A percentile compares a stretch with the other conserved stretches of the same genome.
phyloP scores from a whole-genome alignment of 1,140 invertebrate genomes.

The Drosophila obscura region DNA sequence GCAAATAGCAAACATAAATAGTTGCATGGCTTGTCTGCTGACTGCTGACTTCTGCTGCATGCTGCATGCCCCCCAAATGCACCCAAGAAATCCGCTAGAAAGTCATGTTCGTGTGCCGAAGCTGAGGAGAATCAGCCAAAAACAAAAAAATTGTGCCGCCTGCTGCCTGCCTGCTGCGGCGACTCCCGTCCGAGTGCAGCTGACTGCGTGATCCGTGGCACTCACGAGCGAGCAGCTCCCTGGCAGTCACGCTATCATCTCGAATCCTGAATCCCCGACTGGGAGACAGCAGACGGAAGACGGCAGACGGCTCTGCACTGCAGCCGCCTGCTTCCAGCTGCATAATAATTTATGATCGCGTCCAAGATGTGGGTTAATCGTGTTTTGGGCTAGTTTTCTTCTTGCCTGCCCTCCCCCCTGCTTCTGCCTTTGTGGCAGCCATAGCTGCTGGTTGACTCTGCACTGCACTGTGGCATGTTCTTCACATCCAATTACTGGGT shows the following conservation, averaged over 20 bases:
- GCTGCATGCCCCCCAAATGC: constrained; percentile 23
- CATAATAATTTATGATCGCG: constrained; percentile 84
- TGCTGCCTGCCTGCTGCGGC: constrained; percentile 13
- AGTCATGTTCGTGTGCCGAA: constrained; percentile 76
- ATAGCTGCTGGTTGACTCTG: constrained; percentile 19
- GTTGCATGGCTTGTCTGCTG: constrained; percentile 40
- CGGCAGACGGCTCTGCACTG: constrained; percentile 2
- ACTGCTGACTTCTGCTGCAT: background rate
- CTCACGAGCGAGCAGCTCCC: constrained; percentile 16
- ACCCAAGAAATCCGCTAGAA: constrained; percentile 77
- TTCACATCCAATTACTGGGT: constrained; percentile 79
- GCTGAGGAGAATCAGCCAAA: constrained; percentile 33
- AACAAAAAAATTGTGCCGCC: constrained; percentile 54
- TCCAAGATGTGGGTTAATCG: constrained; percentile 84
- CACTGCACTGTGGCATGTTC: constrained; percentile 58
- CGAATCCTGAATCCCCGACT: constrained; percentile 14
- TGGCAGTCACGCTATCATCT: constrained; percentile 28
- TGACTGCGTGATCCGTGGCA: constrained; percentile 23
- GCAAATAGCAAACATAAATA: constrained; percentile 28
- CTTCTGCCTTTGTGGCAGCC: constrained; percentile 4
- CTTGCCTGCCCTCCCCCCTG: constrained; percentile 11
- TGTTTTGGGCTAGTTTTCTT: constrained; percentile 81
- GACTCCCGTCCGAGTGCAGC: constrained; percentile 3
- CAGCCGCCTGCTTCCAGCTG: constrained; percentile 60
- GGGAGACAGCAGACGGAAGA: background rate